Evolutionary conservation across 2,113 vertebrate genomes (phyloP).

Genomic region (Neomonachus schauinslandi): DNA sequence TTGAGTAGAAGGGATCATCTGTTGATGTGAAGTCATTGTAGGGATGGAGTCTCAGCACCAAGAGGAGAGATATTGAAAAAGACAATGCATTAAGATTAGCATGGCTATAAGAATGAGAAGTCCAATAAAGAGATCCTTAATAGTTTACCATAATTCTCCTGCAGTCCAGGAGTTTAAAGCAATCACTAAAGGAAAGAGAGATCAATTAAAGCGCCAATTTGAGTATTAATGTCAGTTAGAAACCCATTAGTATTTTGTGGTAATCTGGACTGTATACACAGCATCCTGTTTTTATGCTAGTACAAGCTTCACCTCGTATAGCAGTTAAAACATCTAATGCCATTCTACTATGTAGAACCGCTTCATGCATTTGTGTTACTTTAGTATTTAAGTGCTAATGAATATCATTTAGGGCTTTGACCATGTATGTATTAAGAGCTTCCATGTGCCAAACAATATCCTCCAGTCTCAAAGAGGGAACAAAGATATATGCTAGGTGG

Average conservation of each 20-base stretch:
- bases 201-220: neutral
- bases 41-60: neutral
- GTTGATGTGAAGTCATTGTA: neutral
- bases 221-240: neutral
- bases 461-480: neutral
- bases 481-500: neutral
- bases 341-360: neutral
- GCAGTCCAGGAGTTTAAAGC: neutral
- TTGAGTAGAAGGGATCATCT: neutral
- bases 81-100: neutral
- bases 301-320: neutral
- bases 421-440: neutral
- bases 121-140: neutral
- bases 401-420: neutral
- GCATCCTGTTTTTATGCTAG: too few relatives aligned
- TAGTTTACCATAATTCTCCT: neutral
- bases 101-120: neutral
- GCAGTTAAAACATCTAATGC: neutral
- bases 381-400: neutral
- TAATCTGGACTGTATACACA: neutral
- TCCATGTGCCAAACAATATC: neutral
- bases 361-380: neutral
- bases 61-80: neutral
- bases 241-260: neutral
- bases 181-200: neutral